Evolutionary conservation across 2,113 vertebrate species (phyloP).

Genomic region (Brachyhypopomus gauderio): DNA sequence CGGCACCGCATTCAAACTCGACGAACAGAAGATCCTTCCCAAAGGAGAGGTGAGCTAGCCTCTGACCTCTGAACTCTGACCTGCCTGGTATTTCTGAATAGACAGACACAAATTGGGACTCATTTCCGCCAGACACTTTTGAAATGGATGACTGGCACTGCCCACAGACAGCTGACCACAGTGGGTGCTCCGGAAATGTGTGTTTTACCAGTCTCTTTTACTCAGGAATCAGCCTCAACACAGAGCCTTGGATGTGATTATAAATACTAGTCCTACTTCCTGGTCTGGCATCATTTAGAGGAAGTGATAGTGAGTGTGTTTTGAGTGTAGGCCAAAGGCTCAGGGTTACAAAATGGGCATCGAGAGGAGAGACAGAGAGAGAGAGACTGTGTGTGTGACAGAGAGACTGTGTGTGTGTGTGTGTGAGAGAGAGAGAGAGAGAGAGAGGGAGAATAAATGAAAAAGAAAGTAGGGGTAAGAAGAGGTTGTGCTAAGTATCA

Average conservation of each 20-base stretch:
- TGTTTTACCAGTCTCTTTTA: slow-evolving; percentile 19
- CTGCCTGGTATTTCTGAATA: neutral
- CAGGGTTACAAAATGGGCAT: slow-evolving; percentile 4
- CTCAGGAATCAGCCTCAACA: slow-evolving; percentile 58
- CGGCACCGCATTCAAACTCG: slow-evolving; percentile 94
- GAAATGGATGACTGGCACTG: neutral
- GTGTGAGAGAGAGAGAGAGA: neutral
- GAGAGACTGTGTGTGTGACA: neutral
- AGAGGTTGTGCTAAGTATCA: neutral
- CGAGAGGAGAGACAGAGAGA: neutral
- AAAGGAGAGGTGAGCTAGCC: slow-evolving; percentile 88
- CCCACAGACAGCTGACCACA: neutral
- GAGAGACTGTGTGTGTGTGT: slow-evolving; percentile 22
- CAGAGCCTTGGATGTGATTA: slow-evolving; percentile 56
- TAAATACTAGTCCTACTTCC: slow-evolving; percentile 33
- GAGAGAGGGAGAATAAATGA: neutral
- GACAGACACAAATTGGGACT: neutral
- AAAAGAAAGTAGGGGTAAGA: neutral
- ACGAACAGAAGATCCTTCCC: slow-evolving; percentile 92
- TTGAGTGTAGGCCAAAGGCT: slow-evolving; percentile 51
- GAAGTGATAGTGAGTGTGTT: slow-evolving; percentile 69
- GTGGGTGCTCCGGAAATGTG: slow-evolving; percentile 11
- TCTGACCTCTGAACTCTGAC: slow-evolving; percentile 37
- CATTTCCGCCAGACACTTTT: slow-evolving; percentile 32
- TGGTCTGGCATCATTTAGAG: slow-evolving; percentile 55